Evolutionary conservation across 2,797 vertebrate genomes (phyloP), one percentile per base, ranked within the genome.

Genomic region (Malacoctenus gilli): DNA sequence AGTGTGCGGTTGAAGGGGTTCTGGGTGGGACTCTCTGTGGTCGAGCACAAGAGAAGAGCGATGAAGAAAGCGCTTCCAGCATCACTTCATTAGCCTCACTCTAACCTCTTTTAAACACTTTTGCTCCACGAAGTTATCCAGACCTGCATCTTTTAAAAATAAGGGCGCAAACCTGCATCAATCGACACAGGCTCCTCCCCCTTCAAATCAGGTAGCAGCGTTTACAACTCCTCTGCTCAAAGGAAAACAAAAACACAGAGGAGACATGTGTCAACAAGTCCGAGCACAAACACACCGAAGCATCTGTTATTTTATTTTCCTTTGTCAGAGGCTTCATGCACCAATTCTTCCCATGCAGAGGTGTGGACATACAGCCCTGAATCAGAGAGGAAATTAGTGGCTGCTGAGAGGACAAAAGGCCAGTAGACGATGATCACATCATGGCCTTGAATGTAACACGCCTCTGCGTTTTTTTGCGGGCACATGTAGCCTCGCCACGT

Each of bases 21-120:
- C 40, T 88, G 86, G 34, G 91, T 91, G 25, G 89, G 88, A 63
- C 83, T 88, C 75, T 92, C 91, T 93, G 84, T 42, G 41, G 21
- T 50, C 32, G 10, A 54, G 4, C 12, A 72, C 28, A 63, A 56
- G 25, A 28, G 9, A 28, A 28, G 5, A 8, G 4, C 23, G 23
- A 25, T 25, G 23, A 25, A 8, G 8, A 25, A 25, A 25, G 23
- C 23, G 8, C 23, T 25, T 25, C 8, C 6, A 28, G 25, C 25
- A n/a, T 28, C 25, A 28, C 25, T 28, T 28, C 15, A 40, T 37
- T 10, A 39, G 4, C 5, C 19, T 30, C 18, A 25, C n/a, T n/a
- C n/a, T n/a, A n/a, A 42, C 14, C 21, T 42, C 31, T 16, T 19
- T 11, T 1, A 13, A 2, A 18, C 13, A 53, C 25, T 4, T 18